Percentiles rank a stretch among this genome's conserved stretches.
Evolutionary conservation across 2,113 vertebrate species (phyloP).

Genomic region (Collichthys lucidus): DNA sequence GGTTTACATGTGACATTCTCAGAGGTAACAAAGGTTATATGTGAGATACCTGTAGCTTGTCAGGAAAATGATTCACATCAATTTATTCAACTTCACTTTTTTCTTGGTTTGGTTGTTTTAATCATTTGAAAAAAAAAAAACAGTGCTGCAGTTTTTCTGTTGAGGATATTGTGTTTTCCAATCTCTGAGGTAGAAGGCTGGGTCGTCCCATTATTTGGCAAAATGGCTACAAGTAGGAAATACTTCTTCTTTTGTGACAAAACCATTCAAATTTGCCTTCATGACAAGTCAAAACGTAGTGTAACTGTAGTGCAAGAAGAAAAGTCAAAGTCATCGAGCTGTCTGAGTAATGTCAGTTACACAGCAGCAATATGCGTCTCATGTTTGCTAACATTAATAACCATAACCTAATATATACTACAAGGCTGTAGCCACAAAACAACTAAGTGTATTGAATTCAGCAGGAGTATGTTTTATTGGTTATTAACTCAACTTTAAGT

Average conservation of each 20-base stretch:
- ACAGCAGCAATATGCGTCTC: neutral
- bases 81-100: neutral
- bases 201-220: neutral
- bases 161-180: neutral
- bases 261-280: neutral
- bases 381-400: neutral
- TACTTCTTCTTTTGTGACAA: neutral
- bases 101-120: neutral
- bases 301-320: neutral
- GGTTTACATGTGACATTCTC: too few species aligned
- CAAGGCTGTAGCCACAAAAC: neutral
- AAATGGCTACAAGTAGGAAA: neutral
- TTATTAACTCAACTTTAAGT: neutral
- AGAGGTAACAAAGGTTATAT: too few species aligned
- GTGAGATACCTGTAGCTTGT: too few species aligned
- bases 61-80: too few species aligned
- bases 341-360: neutral
- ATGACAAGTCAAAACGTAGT: neutral
- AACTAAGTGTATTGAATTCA: neutral
- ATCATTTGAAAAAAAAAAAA: too few species aligned
- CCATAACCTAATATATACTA: neutral
- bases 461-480: neutral
- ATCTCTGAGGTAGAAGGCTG: too few species aligned
- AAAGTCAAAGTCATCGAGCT: neutral
- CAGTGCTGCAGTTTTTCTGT: neutral